Percentiles rank a stretch among this genome's conserved stretches.
Evolutionary conservation across 2,888 invertebrate genomes (phyloP).

Genomic region (Cerastis leucographa): DNA sequence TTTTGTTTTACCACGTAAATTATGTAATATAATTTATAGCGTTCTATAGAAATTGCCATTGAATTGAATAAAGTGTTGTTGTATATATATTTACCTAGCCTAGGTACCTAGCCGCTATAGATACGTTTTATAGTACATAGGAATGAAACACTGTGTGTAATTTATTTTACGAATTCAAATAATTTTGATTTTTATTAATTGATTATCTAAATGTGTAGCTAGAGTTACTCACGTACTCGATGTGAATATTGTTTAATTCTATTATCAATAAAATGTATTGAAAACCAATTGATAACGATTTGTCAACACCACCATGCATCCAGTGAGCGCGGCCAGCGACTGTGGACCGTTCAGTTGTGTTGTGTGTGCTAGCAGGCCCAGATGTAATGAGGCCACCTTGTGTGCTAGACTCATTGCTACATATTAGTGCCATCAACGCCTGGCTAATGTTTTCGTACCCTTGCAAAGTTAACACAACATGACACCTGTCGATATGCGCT

Average conservation of each 20-base stretch:
- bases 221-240: conserved; percentile 79
- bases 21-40: conserved; percentile 72
- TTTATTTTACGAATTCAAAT: conserved; percentile 79
- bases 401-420: not conserved
- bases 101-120: conserved; percentile 72
- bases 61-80: conserved; percentile 75
- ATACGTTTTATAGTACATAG: conserved; percentile 71
- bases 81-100: conserved; percentile 74
- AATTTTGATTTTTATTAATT: conserved; percentile 82
- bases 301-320: conserved; percentile 41
- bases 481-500: not conserved
- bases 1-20: conserved; percentile 69
- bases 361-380: not conserved
- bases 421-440: not conserved
- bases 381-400: not conserved
- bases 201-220: conserved; percentile 86
- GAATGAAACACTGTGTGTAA: conserved; percentile 74
- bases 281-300: conserved; percentile 57
- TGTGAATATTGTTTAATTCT: conserved; percentile 87
- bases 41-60: conserved; percentile 82
- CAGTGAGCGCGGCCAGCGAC: too few relatives aligned
- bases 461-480: not conserved
- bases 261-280: conserved; percentile 81
- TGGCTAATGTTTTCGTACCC: not conserved
- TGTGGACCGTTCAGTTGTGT: not conserved